These are phyloP conservation scores for Daubentonia madagascariensis DNA, from an alignment of 2,113 vertebrate genomes.

Conservation along the genomic window DNA sequence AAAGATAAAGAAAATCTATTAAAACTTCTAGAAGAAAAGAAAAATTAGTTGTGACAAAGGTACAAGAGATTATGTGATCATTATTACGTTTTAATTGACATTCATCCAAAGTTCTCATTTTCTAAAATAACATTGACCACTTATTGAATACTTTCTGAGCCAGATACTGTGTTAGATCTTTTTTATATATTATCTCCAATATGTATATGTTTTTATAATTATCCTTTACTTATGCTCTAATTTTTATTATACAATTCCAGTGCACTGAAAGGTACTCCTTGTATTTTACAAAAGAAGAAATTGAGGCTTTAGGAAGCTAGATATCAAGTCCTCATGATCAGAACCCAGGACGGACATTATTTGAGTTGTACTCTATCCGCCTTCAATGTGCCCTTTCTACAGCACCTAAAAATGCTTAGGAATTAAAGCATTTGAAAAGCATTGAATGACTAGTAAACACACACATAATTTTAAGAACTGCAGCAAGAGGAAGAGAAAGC, in stretches of 20 bases:
- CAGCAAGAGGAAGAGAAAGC: background rate
- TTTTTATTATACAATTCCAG: background rate
- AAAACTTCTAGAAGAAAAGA: background rate
- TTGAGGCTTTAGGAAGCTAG: background rate
- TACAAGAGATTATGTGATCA: background rate
- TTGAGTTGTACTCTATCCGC: background rate
- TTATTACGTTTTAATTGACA: background rate
- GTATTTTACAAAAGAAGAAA: background rate
- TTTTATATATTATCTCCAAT: background rate
- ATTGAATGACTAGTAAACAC: background rate
- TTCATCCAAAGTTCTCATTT: background rate
- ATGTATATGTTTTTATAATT: background rate
- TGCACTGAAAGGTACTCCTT: background rate
- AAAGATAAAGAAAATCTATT: background rate
- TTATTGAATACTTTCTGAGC: background rate
- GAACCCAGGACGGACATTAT: background rate
- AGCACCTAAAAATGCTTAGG: background rate
- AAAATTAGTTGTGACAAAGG: background rate
- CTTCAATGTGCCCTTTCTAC: background rate
- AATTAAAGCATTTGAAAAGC: background rate
- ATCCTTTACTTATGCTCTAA: background rate
- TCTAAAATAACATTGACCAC: background rate
- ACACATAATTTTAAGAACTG: background rate
- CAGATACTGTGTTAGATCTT: background rate
- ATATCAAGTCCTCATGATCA: background rate